Conservation (phyloP, 2,797 vertebrate species). For the Sitta carolinensis region DNA sequence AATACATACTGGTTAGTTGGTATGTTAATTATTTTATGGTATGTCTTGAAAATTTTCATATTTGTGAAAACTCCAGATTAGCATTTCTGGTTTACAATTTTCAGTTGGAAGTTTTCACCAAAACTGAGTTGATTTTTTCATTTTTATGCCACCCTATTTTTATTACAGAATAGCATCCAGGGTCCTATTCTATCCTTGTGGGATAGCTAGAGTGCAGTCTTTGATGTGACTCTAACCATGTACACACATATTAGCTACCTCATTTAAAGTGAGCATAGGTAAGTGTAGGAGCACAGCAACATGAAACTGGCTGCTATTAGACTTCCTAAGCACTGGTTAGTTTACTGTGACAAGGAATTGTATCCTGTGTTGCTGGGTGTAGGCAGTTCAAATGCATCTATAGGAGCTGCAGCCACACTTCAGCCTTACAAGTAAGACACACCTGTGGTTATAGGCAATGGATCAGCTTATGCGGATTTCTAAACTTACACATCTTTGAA, state of each 20-base stretch:
- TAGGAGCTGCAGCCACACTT: not conserved
- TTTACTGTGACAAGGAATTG: not conserved
- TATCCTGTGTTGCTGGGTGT: not conserved
- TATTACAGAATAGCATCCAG: not conserved
- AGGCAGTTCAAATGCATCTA: not conserved
- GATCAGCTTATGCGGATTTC: not conserved
- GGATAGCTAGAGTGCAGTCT: not conserved
- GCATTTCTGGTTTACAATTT: conserved; percentile 26
- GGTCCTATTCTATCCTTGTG: not conserved
- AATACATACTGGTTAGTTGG: not conserved
- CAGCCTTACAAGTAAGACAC: not conserved
- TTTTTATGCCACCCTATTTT: not conserved
- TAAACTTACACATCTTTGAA: not conserved
- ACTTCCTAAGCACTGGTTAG: not conserved
- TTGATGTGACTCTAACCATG: not conserved
- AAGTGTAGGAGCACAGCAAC: not conserved
- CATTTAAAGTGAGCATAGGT: not conserved
- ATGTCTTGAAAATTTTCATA: not conserved
- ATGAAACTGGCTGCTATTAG: not conserved
- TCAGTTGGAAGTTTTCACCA: not conserved
- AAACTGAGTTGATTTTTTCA: not conserved
- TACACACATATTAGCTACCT: not conserved
- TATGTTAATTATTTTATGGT: not conserved
- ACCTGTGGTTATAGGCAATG: not conserved
- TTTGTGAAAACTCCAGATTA: not conserved